Evolutionary conservation across 2,888 invertebrate species (phyloP).

Genomic region (Diploptera punctata): DNA sequence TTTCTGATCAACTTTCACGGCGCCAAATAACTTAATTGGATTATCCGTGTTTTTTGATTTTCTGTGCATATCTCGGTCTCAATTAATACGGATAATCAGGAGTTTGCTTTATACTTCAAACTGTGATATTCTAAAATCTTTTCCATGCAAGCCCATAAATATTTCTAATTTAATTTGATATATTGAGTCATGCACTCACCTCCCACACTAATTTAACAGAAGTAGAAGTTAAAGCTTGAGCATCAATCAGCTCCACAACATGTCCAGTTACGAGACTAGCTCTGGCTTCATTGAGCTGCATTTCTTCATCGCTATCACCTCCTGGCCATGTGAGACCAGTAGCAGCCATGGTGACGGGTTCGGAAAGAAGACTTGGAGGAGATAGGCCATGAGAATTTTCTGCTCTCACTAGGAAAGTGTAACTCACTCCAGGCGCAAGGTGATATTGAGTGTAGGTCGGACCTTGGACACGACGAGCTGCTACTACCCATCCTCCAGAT

Average conservation of each 20-base stretch:
- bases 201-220: constrained; percentile 90
- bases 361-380: constrained; percentile 41
- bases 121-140: too few species aligned
- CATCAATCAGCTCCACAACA: constrained; percentile 79
- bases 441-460: constrained; percentile 76
- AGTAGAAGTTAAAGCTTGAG: constrained; percentile 82
- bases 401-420: constrained; percentile 88
- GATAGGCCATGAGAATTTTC: constrained; percentile 81
- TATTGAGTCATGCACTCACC: too few species aligned
- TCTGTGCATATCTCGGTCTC: too few species aligned
- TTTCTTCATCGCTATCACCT: constrained; percentile 53
- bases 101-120: too few species aligned
- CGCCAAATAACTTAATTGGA: too few species aligned
- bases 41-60: too few species aligned
- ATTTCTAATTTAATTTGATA: too few species aligned
- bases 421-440: constrained; percentile 77
- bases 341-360: constrained; percentile 49
- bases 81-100: too few species aligned
- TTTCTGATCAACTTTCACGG: too few species aligned
- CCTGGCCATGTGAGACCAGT: constrained; percentile 51
- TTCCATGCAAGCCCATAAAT: too few species aligned
- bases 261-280: constrained; percentile 76
- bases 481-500: constrained; percentile 66
- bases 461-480: constrained; percentile 69
- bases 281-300: constrained; percentile 72